Evolutionary conservation across 2,113 vertebrate genomes (phyloP), one percentile per base, ranked within the genome.

Genomic region (Falco punctatus): DNA sequence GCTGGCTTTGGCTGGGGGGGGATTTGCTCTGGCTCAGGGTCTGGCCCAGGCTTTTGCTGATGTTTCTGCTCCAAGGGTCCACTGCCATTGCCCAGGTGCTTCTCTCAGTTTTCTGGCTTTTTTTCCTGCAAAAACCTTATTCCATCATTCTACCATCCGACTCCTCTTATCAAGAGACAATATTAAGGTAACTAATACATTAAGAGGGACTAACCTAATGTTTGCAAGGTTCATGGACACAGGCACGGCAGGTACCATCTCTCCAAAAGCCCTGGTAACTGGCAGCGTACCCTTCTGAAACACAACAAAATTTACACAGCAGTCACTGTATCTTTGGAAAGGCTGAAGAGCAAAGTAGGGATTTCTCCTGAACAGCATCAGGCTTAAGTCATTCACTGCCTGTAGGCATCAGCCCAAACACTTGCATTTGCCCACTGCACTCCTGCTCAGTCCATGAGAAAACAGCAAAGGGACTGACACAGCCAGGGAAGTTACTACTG

Each of bases 271-370:
- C 40, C 61, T 16, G 20, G 49, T 16, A 38, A 26, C 24, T 26
- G 38, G 38, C 33, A 70, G 16, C 5, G 28, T 18, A 19, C 24
- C 32, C 52, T 66, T 57, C 51, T 55, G 40, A 51, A 81, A 51
- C 10, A 7, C 11, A 1, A 3, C 21, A 1, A 6, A 3, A 42
- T 26, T 40, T 28, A 46, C 13, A 22, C 3, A 4, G 59, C 57
- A 42, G 17, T 57, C 33, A 28, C 18, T 3, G 7, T 5, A 24
- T 3, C 35, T 48, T 52, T 30, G 46, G 72, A 42, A 71, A 61
- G 48, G 35, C 62, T 66, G 35, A 62, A n/a, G 1, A 71, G 64
- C 26, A 30, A 77, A 72, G 23, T 1, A 32, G 19, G 52, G 26
- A n/a, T 58, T 84, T 40, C 64, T 78, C 52, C 65, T 46, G 79